phyloP scores from a whole-genome alignment of 2,797 vertebrate genomes.

The Amblyraja radiata region DNA sequence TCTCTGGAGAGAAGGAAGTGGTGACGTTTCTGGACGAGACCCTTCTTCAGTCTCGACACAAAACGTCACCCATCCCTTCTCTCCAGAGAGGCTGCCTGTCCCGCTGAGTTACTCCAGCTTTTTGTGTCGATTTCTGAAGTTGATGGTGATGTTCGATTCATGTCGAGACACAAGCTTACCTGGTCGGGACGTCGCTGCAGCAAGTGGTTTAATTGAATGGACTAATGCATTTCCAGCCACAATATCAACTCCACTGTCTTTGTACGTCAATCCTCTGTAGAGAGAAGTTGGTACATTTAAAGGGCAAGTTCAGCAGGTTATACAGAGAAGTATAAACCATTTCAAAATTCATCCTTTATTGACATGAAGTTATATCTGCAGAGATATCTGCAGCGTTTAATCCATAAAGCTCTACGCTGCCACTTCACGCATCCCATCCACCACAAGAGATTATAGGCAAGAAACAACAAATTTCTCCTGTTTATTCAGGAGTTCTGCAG shows the following conservation, averaged over 20 bases:
- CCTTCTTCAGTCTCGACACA: too few relatives aligned
- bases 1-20: too few relatives aligned
- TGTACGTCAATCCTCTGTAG: slow-evolving; percentile 83
- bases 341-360: background rate
- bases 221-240: slow-evolving; percentile 86
- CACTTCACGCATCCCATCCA: too few relatives aligned
- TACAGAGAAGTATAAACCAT: background rate
- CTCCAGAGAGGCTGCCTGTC: too few relatives aligned
- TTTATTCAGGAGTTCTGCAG: background rate
- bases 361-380: background rate
- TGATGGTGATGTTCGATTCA: background rate
- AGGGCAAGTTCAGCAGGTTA: background rate
- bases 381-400: background rate
- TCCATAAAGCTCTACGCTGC: too few relatives aligned
- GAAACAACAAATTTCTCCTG: background rate
- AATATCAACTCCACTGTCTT: slow-evolving; percentile 92
- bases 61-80: too few relatives aligned
- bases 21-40: too few relatives aligned
- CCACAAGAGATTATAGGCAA: too few relatives aligned
- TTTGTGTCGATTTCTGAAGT: background rate
- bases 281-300: slow-evolving; percentile 41
- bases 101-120: too few relatives aligned
- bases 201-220: slow-evolving; percentile 84
- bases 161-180: slow-evolving; percentile 58
- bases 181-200: slow-evolving; percentile 78